These are phyloP conservation scores for Ptilorrhoa leucosticta DNA, from an alignment of 2,113 vertebrate species.

Conservation along the genomic window DNA sequence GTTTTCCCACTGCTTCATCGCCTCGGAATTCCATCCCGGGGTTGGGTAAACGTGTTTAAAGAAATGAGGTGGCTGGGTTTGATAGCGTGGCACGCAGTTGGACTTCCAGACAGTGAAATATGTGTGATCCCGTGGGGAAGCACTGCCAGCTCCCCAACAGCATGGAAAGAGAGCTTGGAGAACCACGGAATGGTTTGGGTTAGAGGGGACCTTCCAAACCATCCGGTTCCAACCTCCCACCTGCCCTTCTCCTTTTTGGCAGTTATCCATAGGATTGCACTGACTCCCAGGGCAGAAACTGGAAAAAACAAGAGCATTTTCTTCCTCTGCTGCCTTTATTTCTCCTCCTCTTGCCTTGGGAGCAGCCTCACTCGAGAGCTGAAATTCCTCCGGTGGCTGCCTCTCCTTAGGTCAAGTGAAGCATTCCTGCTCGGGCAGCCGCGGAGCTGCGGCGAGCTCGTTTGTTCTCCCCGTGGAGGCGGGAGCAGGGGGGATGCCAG, in stretches of 20 bases:
- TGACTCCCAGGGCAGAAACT: accelerated
- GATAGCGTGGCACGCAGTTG: background rate
- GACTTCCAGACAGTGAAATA: background rate
- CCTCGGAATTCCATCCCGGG: accelerated
- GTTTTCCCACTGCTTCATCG: background rate
- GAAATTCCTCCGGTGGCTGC: background rate
- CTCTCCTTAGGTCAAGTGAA: background rate
- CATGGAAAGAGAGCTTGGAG: background rate
- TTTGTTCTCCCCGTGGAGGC: background rate
- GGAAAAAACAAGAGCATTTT: background rate
- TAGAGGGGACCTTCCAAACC: background rate
- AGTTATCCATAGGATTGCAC: background rate
- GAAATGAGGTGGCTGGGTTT: background rate
- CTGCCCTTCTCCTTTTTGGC: background rate
- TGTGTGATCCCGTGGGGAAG: background rate
- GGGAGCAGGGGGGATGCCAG: background rate
- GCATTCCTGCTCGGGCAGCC: background rate
- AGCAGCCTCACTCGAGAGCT: background rate
- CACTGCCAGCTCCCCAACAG: accelerated
- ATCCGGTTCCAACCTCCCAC: background rate
- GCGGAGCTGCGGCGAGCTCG: background rate
- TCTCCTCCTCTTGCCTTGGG: background rate
- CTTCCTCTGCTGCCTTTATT: background rate
- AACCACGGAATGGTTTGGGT: background rate
- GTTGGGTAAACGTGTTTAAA: background rate